A percentile compares a stretch with the other conserved stretches of the same genome.
Evolutionary conservation across 2,797 vertebrate genomes (phyloP).

Genomic region (Picus viridis): DNA sequence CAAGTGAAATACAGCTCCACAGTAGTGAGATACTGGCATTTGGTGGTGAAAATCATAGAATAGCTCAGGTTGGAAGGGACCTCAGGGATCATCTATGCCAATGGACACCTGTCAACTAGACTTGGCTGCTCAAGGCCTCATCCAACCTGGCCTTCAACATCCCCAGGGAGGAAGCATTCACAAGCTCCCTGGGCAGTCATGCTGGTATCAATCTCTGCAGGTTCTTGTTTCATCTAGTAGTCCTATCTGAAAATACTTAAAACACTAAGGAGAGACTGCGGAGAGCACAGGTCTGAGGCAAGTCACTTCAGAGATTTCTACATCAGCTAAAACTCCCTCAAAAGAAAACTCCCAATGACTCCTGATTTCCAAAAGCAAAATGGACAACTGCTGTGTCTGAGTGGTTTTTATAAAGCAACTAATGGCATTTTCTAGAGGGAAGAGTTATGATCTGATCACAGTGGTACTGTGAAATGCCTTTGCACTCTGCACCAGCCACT

Average conservation of each 20-base stretch:
- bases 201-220: neutral
- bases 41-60: neutral
- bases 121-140: no score
- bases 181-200: neutral
- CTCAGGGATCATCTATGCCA: no score
- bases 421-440: neutral
- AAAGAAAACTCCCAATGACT: neutral
- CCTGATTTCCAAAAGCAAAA: neutral
- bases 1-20: neutral
- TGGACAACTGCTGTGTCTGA: neutral
- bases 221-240: neutral
- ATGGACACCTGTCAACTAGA: no score
- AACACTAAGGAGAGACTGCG: neutral
- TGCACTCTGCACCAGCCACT: neutral
- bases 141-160: no score
- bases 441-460: neutral
- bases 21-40: neutral
- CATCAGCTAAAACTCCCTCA: neutral
- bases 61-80: no score
- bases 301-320: neutral
- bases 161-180: no score
- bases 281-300: neutral
- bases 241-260: neutral
- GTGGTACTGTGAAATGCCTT: neutral
- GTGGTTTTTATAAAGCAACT: neutral